Conservation (phyloP, 2,113 vertebrate genomes). For the Euleptes europaea region DNA sequence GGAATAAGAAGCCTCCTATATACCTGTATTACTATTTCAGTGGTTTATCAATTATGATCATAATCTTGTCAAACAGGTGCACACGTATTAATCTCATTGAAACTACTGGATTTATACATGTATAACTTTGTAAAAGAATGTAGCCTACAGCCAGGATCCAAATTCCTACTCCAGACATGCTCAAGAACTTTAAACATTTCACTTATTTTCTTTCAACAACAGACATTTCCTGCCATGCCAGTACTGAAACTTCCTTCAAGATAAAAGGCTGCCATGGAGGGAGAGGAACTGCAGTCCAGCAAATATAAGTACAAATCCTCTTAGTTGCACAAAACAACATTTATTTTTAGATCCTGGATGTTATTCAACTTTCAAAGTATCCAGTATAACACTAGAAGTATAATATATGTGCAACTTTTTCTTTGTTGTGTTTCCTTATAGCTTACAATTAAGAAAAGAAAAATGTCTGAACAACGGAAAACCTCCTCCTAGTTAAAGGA, state of each 20-base stretch:
- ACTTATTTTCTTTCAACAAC: background rate
- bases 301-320: background rate
- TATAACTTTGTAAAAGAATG: background rate
- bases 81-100: background rate
- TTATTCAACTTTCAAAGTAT: slow-evolving; percentile 13
- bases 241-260: background rate
- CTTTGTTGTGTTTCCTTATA: slow-evolving; percentile 61
- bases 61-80: background rate
- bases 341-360: background rate
- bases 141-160: background rate
- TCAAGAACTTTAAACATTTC: background rate
- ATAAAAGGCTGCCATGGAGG: background rate
- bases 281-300: background rate
- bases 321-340: background rate
- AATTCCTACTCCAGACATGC: background rate
- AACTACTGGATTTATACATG: background rate
- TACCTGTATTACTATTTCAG: background rate
- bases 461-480: slow-evolving; percentile 76
- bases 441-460: slow-evolving; percentile 74
- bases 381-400: slow-evolving; percentile 9
- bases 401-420: slow-evolving; percentile 46
- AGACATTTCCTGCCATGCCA: too few relatives aligned
- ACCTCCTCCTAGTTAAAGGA: slow-evolving; percentile 77
- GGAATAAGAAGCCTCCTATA: too few relatives aligned
- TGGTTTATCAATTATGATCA: background rate